Conservation (phyloP, 2,797 vertebrate genomes). For the Siniperca undulata region DNA sequence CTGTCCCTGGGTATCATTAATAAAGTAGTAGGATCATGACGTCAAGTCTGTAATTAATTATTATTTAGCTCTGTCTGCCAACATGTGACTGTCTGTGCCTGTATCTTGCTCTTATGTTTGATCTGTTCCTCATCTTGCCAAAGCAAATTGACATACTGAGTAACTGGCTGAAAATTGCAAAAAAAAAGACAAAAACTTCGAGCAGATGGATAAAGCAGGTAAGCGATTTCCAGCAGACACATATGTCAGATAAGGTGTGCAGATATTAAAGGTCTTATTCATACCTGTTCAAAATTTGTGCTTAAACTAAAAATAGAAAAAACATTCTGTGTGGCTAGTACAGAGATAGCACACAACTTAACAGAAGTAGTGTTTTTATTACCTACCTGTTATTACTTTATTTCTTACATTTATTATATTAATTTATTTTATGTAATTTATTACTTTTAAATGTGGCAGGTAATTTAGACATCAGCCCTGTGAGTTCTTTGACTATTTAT, state of each 20-base stretch:
- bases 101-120: background rate
- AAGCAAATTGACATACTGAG: background rate
- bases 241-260: background rate
- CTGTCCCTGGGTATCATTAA: background rate
- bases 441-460: too few relatives aligned
- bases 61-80: background rate
- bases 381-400: too few relatives aligned
- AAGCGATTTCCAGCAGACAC: background rate
- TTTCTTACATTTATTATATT: too few relatives aligned
- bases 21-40: background rate
- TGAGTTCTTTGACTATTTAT: too few relatives aligned
- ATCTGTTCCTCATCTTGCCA: background rate
- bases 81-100: background rate
- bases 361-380: too few relatives aligned
- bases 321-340: too few relatives aligned
- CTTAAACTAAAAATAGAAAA: too few relatives aligned
- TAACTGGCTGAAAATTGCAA: background rate
- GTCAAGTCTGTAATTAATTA: background rate
- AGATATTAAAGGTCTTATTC: background rate
- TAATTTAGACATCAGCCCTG: too few relatives aligned
- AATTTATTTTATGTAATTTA: too few relatives aligned
- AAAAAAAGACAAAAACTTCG: background rate
- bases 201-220: too few relatives aligned
- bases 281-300: background rate
- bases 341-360: too few relatives aligned